These are phyloP conservation scores for Pelobates fuscus DNA, from an alignment of 2,113 vertebrate genomes.

Conservation along the genomic window DNA sequence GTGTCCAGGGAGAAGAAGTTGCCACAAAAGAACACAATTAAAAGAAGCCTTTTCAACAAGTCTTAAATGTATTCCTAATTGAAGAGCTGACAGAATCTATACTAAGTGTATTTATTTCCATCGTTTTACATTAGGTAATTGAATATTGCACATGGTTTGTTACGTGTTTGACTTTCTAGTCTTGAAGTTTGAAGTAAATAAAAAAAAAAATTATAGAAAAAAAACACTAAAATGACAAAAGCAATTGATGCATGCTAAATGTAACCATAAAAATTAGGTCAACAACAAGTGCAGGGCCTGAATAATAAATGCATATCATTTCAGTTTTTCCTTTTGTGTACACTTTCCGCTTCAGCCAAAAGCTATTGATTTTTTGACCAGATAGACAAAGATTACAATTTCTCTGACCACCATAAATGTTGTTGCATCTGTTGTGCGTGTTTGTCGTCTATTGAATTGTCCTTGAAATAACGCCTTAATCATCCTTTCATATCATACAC, in stretches of 20 bases:
- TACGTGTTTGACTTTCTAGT: slow-evolving; percentile 56
- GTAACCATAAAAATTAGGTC: background rate
- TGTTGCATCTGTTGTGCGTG: too few relatives aligned
- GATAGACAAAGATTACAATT: slow-evolving; percentile 73
- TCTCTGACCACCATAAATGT: slow-evolving; percentile 65
- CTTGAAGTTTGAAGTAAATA: slow-evolving; percentile 57
- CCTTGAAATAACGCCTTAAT: too few relatives aligned
- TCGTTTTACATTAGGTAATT: slow-evolving; percentile 71
- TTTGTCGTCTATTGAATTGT: too few relatives aligned
- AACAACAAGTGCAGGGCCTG: background rate
- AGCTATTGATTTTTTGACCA: slow-evolving; percentile 75
- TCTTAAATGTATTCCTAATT: slow-evolving; percentile 73
- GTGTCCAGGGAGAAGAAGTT: slow-evolving; percentile 67
- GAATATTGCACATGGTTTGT: slow-evolving; percentile 65
- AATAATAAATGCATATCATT: slow-evolving; percentile 5
- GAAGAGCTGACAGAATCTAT: slow-evolving; percentile 78
- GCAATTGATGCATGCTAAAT: background rate
- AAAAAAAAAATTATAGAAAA: too few relatives aligned
- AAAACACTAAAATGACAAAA: too few relatives aligned
- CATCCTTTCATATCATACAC: too few relatives aligned
- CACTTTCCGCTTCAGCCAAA: slow-evolving; percentile 68
- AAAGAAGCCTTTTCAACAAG: slow-evolving; percentile 70
- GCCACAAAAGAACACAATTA: slow-evolving; percentile 73
- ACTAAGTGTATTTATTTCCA: slow-evolving; percentile 72
- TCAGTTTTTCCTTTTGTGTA: background rate